Base-by-base conservation (phyloP, 1,140 invertebrate species). In the Musca vetustissima region DNA sequence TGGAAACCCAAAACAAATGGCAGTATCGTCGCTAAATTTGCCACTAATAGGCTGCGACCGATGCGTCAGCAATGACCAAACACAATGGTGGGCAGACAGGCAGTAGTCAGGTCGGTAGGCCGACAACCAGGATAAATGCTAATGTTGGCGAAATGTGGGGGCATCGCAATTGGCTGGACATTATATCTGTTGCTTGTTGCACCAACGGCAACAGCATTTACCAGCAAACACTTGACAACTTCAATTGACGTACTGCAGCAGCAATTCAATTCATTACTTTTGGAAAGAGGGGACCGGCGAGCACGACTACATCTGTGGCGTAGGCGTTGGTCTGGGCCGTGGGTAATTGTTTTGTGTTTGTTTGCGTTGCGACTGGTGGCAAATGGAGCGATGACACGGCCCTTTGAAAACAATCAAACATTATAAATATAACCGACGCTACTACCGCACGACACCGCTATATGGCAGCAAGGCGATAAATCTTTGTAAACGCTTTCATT, bases 401-500 rank as follows among this genome's bases (percentile, higher is more conserved):
- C 43, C 21, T 61, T 43, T 32, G 36, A 43, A 32, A 21, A 9
- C 28, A 61, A 61, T 43, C 57, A 61, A 36, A 36, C 36, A 21
- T 43, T 43, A 61, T 59, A 59, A 59, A 59, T 59, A 59, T 59
- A 28, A 59, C 55, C 55, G 4, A 32, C 28, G 28, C 9, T 32
- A 32, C 28, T 59, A 13, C 55, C 57, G 21, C 32, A 32, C 57
- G 32, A 43, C 68, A 52, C 50, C 64, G 43, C 53, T 61, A 61
- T 36, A 61, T 36, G 28, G 32, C 61, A 22, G 47, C n/a, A n/a
- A n/a, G n/a, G n/a, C 69, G 47, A 70, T 70, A 70, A 70, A 70
- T 70, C 69, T 70, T 67, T 65, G 66, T 70, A 70, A 70, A 64
- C 66, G 69, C 65, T 70, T 70, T 70, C 69, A 67, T 70, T 70